Evolutionary conservation across 2,888 invertebrate genomes (phyloP), one percentile per base, ranked within the genome.

Genomic region (Adelphocoris suturalis): DNA sequence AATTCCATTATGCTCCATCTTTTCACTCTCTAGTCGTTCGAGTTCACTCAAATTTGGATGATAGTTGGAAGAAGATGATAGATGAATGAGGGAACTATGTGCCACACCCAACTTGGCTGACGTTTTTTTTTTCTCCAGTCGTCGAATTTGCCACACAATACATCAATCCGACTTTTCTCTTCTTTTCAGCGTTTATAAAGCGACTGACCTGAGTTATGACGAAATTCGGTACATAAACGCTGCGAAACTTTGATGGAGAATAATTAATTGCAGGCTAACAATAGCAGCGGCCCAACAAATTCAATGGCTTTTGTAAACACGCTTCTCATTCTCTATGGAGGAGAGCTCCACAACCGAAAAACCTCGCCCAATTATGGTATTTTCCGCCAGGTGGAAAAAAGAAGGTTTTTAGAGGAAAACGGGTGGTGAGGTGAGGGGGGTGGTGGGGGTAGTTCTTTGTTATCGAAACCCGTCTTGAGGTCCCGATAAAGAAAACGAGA

Each of bases 401-500:
- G 52, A 19, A 13, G 82, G 23, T 82, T 82, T 52, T 82, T 27
- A 48, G 52, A 23, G 27, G 14, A 82, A 52, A 27, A 23, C 16
- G 7, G 82, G 52, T 23, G 28, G 5, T 52, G 2, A 5, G 82
- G 48, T 3, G 46, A 37, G 80, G 28, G 37, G 80, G 80, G 37
- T 46, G 11, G 68, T 19, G n/a, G 16, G 68, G 23, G 75, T 12
- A 14, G 19, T n/a, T 23, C 61, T 85, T 85, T 85, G 85, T 57
- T 85, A 61, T 85, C 61, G 85, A 61, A 85, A 82, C 46, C 85
- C 19, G 85, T 46, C 85, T 85, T 85, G 55, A 85, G 27, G 61
- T 55, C 16, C 27, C 27, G 85, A 61, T 55, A 61, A 85, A 57
- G 85, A 61, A 85, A 85, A 57, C 85, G 61, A 61, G 85, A 37